Evolutionary conservation across 2,113 vertebrate genomes (phyloP).

Genomic region (Boulengeromyrus knoepffleri): DNA sequence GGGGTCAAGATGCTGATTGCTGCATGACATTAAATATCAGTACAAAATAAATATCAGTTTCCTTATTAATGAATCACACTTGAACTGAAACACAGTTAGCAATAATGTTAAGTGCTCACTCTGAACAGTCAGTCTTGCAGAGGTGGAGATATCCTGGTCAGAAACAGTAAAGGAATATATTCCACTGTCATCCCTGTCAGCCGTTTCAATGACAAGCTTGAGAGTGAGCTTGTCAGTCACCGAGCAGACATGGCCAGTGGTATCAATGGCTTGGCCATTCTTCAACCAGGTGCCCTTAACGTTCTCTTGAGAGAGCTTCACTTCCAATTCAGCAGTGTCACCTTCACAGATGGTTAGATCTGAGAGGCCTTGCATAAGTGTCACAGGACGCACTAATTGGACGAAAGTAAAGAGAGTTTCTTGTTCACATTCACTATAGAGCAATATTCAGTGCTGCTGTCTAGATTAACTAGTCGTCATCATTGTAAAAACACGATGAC

Average conservation of each 20-base stretch:
- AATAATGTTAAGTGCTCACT: conserved; percentile 60
- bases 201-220: conserved; percentile 89
- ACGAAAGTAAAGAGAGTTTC: not conserved
- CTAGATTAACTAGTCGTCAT: not conserved
- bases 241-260: conserved; percentile 75
- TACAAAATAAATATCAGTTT: not conserved
- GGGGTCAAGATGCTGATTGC: conserved; percentile 42
- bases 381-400: conserved; percentile 78
- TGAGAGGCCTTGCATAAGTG: conserved; percentile 79
- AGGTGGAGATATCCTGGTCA: conserved; percentile 73
- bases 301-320: conserved; percentile 89
- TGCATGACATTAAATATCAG: not conserved
- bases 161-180: conserved; percentile 80
- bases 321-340: conserved; percentile 92
- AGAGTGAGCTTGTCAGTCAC: conserved; percentile 85
- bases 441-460: not conserved
- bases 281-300: conserved; percentile 89
- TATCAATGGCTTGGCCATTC: conserved; percentile 68
- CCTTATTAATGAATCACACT: not conserved
- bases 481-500: not conserved
- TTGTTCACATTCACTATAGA: not conserved
- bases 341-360: conserved; percentile 91
- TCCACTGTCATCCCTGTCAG: conserved; percentile 76
- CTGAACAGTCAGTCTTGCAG: conserved; percentile 73
- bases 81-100: not conserved